phyloP scores from a whole-genome alignment of 2,113 vertebrate genomes.

The Oncorhynchus tshawytscha region DNA sequence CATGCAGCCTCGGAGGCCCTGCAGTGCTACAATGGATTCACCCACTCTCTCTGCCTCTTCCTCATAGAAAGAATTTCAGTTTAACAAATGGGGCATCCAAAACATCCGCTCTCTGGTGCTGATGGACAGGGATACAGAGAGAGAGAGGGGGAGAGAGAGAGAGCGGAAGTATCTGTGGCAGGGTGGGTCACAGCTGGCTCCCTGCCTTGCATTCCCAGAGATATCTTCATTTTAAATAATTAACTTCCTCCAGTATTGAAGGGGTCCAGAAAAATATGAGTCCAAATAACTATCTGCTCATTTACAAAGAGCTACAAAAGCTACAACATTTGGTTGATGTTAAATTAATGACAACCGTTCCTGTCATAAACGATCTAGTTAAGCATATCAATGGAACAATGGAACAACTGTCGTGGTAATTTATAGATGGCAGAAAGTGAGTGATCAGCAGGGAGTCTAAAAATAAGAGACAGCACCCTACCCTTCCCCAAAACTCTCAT shows the following conservation, averaged over 20 bases:
- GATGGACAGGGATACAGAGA: neutral
- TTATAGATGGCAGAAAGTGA: conserved; percentile 51
- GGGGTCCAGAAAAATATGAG: conserved; percentile 1
- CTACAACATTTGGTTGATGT: conserved; percentile 1
- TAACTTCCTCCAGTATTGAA: conserved; percentile 33
- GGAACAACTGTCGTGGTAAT: conserved; percentile 31
- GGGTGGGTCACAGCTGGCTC: conserved; percentile 52
- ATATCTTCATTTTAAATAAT: conserved; percentile 52
- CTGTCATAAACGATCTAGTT: conserved; percentile 46
- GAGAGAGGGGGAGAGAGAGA: neutral
- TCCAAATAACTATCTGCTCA: conserved; percentile 19
- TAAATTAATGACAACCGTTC: conserved; percentile 43
- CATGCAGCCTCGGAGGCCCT: neutral
- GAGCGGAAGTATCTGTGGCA: conserved; percentile 32
- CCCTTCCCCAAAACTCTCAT: conserved; percentile 2
- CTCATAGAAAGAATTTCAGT: conserved; percentile 4
- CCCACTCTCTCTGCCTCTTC: neutral
- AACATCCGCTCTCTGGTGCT: conserved; percentile 17
- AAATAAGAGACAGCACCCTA: conserved; percentile 20
- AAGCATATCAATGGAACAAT: conserved; percentile 50
- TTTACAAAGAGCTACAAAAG: neutral
- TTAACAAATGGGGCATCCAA: conserved; percentile 8
- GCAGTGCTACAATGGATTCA: neutral
- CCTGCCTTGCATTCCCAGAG: conserved; percentile 31
- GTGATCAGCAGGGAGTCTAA: conserved; percentile 37